A percentile compares a stretch with the other conserved stretches of the same genome.
phyloP scores from a whole-genome alignment of 35 echinoderm and acorn worm genomes.

The Stichopus chloronotus region DNA sequence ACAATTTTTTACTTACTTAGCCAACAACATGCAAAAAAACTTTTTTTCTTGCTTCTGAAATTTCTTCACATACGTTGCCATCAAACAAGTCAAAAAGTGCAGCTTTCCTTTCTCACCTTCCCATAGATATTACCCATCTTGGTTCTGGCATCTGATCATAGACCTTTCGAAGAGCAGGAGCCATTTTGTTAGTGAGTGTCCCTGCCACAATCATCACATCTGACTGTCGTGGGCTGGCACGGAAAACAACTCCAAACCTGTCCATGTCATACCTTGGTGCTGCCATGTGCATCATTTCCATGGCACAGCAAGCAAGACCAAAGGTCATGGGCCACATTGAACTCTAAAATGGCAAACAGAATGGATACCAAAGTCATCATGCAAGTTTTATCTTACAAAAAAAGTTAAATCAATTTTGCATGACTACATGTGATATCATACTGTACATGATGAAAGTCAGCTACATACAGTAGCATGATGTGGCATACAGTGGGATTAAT shows the following conservation, averaged over 20 bases:
- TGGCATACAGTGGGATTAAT: no score
- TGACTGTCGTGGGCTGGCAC: slow-evolving; percentile 93
- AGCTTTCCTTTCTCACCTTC: slow-evolving; percentile 80
- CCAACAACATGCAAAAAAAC: no score
- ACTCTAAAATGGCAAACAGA: slow-evolving; percentile 68
- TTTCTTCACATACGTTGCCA: no score
- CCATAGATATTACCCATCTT: slow-evolving; percentile 99
- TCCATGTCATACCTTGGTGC: slow-evolving; percentile 98
- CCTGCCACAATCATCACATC: slow-evolving; percentile 99
- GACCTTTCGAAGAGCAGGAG: slow-evolving; percentile 93
- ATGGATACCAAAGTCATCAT: not conserved
- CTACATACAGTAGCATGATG: no score
- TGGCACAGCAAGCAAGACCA: slow-evolving; percentile 96
- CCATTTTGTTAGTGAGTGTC: slow-evolving; percentile 99
- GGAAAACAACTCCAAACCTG: slow-evolving; percentile 97
- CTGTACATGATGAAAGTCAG: no score
- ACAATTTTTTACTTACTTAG: no score
- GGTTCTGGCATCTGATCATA: slow-evolving; percentile 99
- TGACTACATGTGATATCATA: no score
- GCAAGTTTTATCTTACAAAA: no score
- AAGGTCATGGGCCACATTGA: slow-evolving; percentile 99
- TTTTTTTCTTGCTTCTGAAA: no score
- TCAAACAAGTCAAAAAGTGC: no score
- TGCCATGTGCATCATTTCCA: slow-evolving; percentile 99
- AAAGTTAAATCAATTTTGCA: no score